Evolutionary conservation across 2,113 vertebrate species (phyloP), one percentile per base, ranked within the genome.

Genomic region (Hippocampus guttulatus): DNA sequence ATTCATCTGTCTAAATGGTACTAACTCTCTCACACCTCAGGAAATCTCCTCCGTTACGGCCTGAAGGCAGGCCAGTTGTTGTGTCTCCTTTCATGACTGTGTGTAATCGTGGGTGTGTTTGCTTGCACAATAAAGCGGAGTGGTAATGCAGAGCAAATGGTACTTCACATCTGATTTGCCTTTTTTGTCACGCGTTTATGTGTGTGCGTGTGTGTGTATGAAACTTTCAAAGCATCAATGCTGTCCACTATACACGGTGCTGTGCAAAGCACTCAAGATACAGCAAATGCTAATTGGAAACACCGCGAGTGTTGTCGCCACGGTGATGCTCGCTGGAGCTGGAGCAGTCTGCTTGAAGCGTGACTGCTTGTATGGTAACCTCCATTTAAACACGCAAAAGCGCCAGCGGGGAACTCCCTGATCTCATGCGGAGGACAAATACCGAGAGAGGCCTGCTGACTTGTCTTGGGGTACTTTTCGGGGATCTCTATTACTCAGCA

Each of bases 1-100:
- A 88, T 85, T 80, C 52, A 79, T 89, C 84, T 82, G 74, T 75
- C 74, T 87, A 87, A 51, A 84, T 79, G 84, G 75, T 54, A 70
- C 74, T 33, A 62, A 60, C 69, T 74, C 78, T 80, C 79, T 81
- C 82, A 81, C 79, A 25, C 68, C 78, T 75, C 80, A 81, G 82
- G 85, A 87, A 88, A 88, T 85, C 83, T 76, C 70, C 85, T 85
- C 45, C 21, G 33, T 84, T 87, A 81, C 18, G 65, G 73, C 76
- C 67, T 40, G 27, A 11, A 61, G 69, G 70, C 61, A 79, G 69
- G 25, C 18, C 61, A 57, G 75, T 43, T 55, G 11, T 4, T 63
- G 43, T 83, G 20, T 60, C 23, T 55, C 2, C 21, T 30, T 25
- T 30, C 21, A n/a, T 41, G 47, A 45, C 47, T 40, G 27, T 40